Evolutionary conservation across 1,140 invertebrate species (phyloP), one percentile per base, ranked within the genome.

Genomic region (Apis laboriosa): DNA sequence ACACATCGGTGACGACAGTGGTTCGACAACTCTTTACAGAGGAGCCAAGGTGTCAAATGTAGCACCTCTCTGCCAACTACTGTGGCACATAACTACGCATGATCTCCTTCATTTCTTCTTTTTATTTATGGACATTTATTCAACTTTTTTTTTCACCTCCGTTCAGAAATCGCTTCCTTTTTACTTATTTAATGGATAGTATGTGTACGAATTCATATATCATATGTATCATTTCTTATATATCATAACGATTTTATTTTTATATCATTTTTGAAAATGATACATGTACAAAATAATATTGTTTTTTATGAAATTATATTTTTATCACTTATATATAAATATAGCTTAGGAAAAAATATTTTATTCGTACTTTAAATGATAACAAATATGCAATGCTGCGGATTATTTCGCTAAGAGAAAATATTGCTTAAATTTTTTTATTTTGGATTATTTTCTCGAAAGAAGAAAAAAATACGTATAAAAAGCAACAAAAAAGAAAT

Each of bases 61-160:
- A 92, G 89, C 93, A 94, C 90, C 85, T 87, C 87, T 89, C 86
- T 89, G 93, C 90, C 93, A 94, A 94, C 93, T 94, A 94, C 93
- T 80, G 93, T 92, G 84, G 91, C 92, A 90, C 90, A 92, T 91
- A 91, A 83, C 84, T 91, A 91, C 90, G 90, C 91, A 89, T 90
- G 91, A 91, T 88, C 88, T 81, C 78, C 72, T 87, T 83, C 86
- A 77, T 81, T 58, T 74, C 72, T 75, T 84, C 64, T 71, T 84
- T 72, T 86, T 61, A 66, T 89, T 86, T 71, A 83, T 86, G 75
- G 87, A 84, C 56, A 66, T 63, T 77, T 76, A 67, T 81, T 60
- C 63, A 51, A 76, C 72, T 56, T 53, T 72, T 34, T 73, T 63
- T 24, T 9, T 24, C 17, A 66, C 24, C 21, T 53, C 21, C 53